Base-by-base conservation (phyloP, 2,113 vertebrate species). In the Cynopterus brachyotis region DNA sequence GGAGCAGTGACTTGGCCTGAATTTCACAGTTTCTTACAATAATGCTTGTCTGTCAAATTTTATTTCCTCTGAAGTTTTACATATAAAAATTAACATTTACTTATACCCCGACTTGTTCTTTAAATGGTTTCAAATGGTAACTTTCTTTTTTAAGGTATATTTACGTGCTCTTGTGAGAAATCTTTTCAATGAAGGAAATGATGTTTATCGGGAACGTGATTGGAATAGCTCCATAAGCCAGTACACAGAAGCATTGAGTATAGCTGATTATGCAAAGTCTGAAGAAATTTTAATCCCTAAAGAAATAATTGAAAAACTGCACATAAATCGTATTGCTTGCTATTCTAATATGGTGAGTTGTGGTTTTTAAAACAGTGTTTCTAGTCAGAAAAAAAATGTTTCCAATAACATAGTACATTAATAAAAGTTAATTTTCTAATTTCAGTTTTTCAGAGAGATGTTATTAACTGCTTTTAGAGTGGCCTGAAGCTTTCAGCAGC, bases 171-270 rank as follows among this genome's bases (percentile, higher is more conserved):
- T 99, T 4, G 99, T 99, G 97, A 99, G 98, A 98, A 99, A 99
- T 98, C 98, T 99, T 92, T 99, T 99, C 96, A 99, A 99, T 40
- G 99, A 99, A 98, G 99, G 99, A 89, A 99, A 99, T 73, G 99
- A 99, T 26, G 98, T 99, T 1, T 99, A 99, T 97, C 99, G 98
- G 96, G 99, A 99, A 98, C 98, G 98, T 4, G 98, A 99, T 16
- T 99, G 99, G 99, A 98, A 99, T 2, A 98, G 98, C 91, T 99
- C 99, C 6, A 98, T 99, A 67, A 99, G 99, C 97, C 99, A 99
- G 96, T 99, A 99, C 96, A 99, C 99, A 0, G 99, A 99, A 98
- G 99, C 99, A 87, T 98, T 99, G 98, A 99, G 98, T 96, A 99
- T 99, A 95, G 99, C 99, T 7, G 99, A 99, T 55, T 99, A 99